Evolutionary conservation across 2,797 vertebrate species (phyloP), one percentile per base, ranked within the genome.

Genomic region (Danionella dracula): DNA sequence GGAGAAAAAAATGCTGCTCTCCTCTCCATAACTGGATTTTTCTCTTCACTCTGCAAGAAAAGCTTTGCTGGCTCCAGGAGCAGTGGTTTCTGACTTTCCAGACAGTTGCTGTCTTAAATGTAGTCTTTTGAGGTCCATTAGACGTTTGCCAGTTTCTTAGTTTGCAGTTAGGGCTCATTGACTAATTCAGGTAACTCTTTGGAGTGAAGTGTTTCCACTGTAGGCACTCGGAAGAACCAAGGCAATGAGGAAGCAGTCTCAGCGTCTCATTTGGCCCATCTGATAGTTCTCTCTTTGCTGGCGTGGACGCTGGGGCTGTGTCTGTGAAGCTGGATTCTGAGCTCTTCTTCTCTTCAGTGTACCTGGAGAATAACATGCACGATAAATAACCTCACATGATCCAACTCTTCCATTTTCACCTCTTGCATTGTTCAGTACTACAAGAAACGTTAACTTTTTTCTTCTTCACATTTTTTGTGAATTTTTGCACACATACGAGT

Each of bases 141-240:
- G 74, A 49, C 53, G 73, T 62, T 71, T 71, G 70, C 64, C 75
- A 79, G 45, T 77, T 81, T 76, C 70, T 73, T 54, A 86, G 86
- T 85, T 79, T 84, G 87, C 77, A 72, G 71, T 79, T 60, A 64
- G 74, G 86, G 85, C 88, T 87, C 83, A 86, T 82, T 84, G 86
- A 87, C 77, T 84, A 79, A 89, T 89, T 81, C 87, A 93, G 88
- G 88, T 91, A 91, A 89, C 90, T 98, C 94, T 97, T 98, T 97
- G 93, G 95, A 95, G 92, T 89, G 88, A 93, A 91, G 86, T 91
- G 91, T 92, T 68, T 92, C 90, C 88, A 86, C 84, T 90, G 88
- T 94, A 97, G 94, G 95, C 95, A 98, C 94, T 89, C 93, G 85
- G 87, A 93, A 91, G 89, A 92, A 92, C 90, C 91, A 92, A 93